Evolutionary conservation across 2,888 invertebrate species (phyloP), one percentile per base, ranked within the genome.

Genomic region (Baronia brevicornis): DNA sequence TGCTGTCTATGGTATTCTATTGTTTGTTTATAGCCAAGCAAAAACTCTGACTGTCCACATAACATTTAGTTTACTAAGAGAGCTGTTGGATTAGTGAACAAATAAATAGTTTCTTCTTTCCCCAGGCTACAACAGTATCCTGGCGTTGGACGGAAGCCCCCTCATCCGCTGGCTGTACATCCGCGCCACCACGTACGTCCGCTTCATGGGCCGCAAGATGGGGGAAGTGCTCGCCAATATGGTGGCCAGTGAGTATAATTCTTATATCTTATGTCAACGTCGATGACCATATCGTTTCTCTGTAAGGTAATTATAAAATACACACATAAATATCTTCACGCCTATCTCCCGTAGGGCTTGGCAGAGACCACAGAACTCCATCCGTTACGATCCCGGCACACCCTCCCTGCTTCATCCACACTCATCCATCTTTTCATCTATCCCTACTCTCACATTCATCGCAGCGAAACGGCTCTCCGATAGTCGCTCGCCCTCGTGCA

Each of bases 81-180:
- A 20, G 19, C 12, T 5, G 12, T 9, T 5, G 9, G 17, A 15
- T 3, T n/a, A 5, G 14, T 17, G 7, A 6, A 4, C 7, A 4
- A n/a, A 11, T 15, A 1, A 8, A 1, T 27, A 14, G 17, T 18
- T 3, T 21, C 5, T 7, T 22, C 3, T 15, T 2, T n/a, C 41
- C 34, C 0, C 60, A 75, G 80, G 64, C 0, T 39, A 60, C 9
- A 46, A 44, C 40, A 68, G 70, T 40, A 55, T 82, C 22, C 31
- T 84, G 19, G 84, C 79, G 0, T 52, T 85, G 48, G 84, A 85
- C 50, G 67, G 70, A 22, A 79, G 82, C 48, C 55, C 74, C 0
- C 52, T 75, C n/a, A 71, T 84, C 49, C 43, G 42, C 3, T 73
- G 53, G 57, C 43, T 79, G 41, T 85, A 85, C 48, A 53, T 80